Evolutionary conservation across 2,113 vertebrate genomes (phyloP).

Genomic region (Athene noctua): DNA sequence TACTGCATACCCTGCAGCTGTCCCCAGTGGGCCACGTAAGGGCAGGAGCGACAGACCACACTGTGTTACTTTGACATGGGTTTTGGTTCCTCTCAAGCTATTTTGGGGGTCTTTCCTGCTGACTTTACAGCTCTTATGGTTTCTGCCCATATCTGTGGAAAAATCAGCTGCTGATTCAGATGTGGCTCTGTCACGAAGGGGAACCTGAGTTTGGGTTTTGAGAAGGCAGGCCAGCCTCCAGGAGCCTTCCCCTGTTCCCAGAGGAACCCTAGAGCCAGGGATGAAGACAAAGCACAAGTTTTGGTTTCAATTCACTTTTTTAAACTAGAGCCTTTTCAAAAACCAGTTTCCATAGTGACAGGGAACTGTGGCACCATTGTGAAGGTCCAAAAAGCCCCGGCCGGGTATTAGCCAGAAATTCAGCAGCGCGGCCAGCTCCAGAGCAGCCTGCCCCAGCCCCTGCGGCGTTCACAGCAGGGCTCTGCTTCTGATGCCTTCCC

Average conservation of each 20-base stretch:
- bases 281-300: neutral
- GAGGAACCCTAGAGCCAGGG: neutral
- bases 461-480: neutral
- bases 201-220: neutral
- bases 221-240: neutral
- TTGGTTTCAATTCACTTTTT: slow-evolving; percentile 40
- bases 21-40: accelerated
- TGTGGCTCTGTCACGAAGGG: neutral
- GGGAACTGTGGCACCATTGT: slow-evolving; percentile 61
- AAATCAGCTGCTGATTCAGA: neutral
- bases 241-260: neutral
- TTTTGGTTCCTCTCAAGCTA: slow-evolving; percentile 10
- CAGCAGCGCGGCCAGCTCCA: neutral
- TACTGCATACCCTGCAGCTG: neutral
- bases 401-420: neutral
- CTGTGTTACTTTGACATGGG: neutral
- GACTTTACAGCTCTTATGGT: neutral
- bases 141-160: neutral
- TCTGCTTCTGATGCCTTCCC: neutral
- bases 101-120: neutral
- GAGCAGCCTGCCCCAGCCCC: neutral
- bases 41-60: neutral
- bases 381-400: neutral
- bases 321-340: slow-evolving; percentile 18
- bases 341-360: slow-evolving; percentile 51